Conservation (phyloP, 2,797 vertebrate genomes). For the Anguilla obscura region DNA sequence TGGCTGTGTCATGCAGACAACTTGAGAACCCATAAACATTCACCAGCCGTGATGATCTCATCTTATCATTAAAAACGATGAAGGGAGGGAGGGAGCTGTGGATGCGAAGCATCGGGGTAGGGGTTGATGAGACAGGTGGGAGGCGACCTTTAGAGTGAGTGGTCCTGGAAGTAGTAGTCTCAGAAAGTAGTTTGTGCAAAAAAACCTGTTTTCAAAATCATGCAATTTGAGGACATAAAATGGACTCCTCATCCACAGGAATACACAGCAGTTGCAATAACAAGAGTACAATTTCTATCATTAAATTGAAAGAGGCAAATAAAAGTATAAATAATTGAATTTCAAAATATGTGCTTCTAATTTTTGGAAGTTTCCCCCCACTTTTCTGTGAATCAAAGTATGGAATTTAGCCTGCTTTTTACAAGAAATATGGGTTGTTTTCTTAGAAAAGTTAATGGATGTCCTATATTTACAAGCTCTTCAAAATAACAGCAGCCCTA, state of each 20-base stretch:
- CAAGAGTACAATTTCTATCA: too few relatives aligned
- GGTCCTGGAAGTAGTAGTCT: constrained; percentile 52
- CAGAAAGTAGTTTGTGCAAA: background rate
- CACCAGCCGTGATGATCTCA: constrained; percentile 66
- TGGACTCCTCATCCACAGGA: background rate
- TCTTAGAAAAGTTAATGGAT: too few relatives aligned
- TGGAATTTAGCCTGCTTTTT: too few relatives aligned
- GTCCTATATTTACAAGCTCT: too few relatives aligned
- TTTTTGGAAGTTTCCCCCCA: too few relatives aligned
- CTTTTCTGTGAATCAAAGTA: too few relatives aligned
- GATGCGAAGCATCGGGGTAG: constrained; percentile 58
- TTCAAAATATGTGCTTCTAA: too few relatives aligned
- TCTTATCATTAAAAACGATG: constrained; percentile 76
- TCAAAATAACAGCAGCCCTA: background rate
- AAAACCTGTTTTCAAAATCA: background rate
- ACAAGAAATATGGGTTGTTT: too few relatives aligned
- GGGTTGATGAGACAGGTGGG: constrained; percentile 54
- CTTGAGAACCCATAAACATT: constrained; percentile 69
- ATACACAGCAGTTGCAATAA: background rate
- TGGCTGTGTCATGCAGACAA: constrained; percentile 69
- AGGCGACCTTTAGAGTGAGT: constrained; percentile 63
- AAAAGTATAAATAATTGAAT: too few relatives aligned
- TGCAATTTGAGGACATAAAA: background rate
- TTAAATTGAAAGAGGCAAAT: too few relatives aligned
- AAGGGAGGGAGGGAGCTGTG: constrained; percentile 50